Evolutionary conservation across 2,888 invertebrate species (phyloP).

Genomic region (Plebejus melissa): DNA sequence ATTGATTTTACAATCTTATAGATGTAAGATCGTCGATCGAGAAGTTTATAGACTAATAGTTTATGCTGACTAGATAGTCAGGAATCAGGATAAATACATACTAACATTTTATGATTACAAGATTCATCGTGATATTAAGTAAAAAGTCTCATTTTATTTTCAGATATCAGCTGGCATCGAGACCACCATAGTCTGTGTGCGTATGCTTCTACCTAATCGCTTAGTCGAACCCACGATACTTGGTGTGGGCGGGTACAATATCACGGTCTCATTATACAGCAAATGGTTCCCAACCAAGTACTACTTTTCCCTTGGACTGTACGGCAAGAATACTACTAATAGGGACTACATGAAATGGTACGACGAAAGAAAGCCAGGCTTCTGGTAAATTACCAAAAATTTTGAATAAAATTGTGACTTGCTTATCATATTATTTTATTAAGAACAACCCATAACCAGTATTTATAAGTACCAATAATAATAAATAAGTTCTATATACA

Average conservation of each 20-base stretch:
- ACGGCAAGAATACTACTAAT: conserved; percentile 51
- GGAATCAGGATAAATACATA: no score
- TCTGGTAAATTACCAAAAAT: conserved; percentile 41
- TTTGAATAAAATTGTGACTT: not conserved
- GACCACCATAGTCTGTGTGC: conserved; percentile 57
- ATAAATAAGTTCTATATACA: not conserved
- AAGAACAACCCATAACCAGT: not conserved
- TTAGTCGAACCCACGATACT: conserved; percentile 45
- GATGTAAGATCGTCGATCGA: no score
- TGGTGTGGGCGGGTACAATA: conserved; percentile 62
- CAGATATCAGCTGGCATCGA: conserved; percentile 64
- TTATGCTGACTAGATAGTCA: no score
- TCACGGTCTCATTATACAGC: conserved; percentile 49
- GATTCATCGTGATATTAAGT: not conserved
- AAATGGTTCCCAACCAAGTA: conserved; percentile 58
- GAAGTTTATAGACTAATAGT: no score
- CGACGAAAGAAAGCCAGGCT: conserved; percentile 46
- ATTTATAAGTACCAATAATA: not conserved
- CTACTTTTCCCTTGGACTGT: conserved; percentile 52
- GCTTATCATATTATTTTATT: not conserved
- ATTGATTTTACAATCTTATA: no score
- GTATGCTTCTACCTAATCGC: conserved; percentile 55
- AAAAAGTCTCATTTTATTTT: conserved; percentile 19
- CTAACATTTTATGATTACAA: no score
- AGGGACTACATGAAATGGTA: conserved; percentile 46